A percentile compares a stretch with the other conserved stretches of the same genome.
Evolutionary conservation across 1,140 invertebrate genomes (phyloP).

Genomic region (Drosophila asahinai): DNA sequence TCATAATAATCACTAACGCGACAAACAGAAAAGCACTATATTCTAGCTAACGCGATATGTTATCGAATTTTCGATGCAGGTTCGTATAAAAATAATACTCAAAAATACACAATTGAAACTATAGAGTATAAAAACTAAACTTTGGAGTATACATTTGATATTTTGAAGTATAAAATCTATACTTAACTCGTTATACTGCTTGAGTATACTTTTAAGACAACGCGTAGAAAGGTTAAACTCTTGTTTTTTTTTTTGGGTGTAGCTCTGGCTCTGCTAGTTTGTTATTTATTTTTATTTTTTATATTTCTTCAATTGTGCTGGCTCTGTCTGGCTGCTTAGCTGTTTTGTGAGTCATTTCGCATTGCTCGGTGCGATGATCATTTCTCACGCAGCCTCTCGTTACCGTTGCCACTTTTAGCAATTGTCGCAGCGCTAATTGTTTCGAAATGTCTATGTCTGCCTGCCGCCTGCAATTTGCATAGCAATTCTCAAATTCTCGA

Average conservation of each 20-base stretch:
- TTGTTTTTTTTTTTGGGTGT: not conserved
- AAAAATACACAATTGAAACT: too few relatives aligned
- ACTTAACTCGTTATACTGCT: too few relatives aligned
- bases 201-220: too few relatives aligned
- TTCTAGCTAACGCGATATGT: too few relatives aligned
- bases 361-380: conserved; percentile 11
- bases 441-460: conserved; percentile 10
- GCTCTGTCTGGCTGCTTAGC: not conserved
- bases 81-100: too few relatives aligned
- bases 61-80: too few relatives aligned
- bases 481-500: not conserved
- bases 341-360: conserved; percentile 27
- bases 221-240: too few relatives aligned
- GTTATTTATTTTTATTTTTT: conserved; percentile 40
- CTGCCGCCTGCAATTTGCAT: conserved; percentile 27
- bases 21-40: too few relatives aligned
- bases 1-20: too few relatives aligned
- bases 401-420: conserved; percentile 28
- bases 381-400: conserved; percentile 26
- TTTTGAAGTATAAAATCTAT: too few relatives aligned
- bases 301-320: conserved; percentile 23
- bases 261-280: conserved; percentile 23
- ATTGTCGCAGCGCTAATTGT: conserved; percentile 37
- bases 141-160: too few relatives aligned
- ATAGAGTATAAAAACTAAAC: too few relatives aligned